phyloP scores from a whole-genome alignment of 2,888 invertebrate species.

The Podotricha telesiphe region DNA sequence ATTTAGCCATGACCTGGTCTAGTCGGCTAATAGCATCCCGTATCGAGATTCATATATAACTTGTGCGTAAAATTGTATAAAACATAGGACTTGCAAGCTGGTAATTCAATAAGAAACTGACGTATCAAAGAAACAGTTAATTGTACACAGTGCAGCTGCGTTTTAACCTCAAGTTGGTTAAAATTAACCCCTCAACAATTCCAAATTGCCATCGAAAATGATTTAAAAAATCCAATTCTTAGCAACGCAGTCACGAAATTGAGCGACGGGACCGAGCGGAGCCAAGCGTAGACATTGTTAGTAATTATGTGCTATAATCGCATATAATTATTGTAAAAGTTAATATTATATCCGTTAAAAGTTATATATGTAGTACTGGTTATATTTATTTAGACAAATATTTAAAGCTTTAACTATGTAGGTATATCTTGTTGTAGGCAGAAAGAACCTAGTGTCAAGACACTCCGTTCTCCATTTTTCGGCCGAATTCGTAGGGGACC shows the following conservation, averaged over 20 bases:
- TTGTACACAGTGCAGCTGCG: slow-evolving; percentile 30
- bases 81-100: slow-evolving; percentile 11
- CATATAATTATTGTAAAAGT: slow-evolving; percentile 60
- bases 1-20: too few relatives aligned
- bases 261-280: slow-evolving; percentile 19
- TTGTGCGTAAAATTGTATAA: too few relatives aligned
- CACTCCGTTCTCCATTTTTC: too few relatives aligned
- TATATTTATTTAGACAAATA: slow-evolving; percentile 61
- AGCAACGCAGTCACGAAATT: slow-evolving; percentile 24
- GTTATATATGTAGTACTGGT: slow-evolving; percentile 79
- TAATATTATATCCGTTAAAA: slow-evolving; percentile 75
- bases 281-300: slow-evolving; percentile 62
- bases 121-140: slow-evolving; percentile 31
- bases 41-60: too few relatives aligned
- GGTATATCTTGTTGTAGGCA: too few relatives aligned
- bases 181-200: slow-evolving; percentile 35
- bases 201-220: slow-evolving; percentile 38
- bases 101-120: slow-evolving; percentile 33
- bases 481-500: too few relatives aligned
- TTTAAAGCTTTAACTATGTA: too few relatives aligned
- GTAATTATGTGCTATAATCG: slow-evolving; percentile 62
- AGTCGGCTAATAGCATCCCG: too few relatives aligned
- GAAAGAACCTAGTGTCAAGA: too few relatives aligned
- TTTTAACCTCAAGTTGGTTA: slow-evolving; percentile 30
- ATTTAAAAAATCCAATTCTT: slow-evolving; percentile 29